phyloP scores from a whole-genome alignment of 2,113 vertebrate genomes.

The Acinonyx jubatus region DNA sequence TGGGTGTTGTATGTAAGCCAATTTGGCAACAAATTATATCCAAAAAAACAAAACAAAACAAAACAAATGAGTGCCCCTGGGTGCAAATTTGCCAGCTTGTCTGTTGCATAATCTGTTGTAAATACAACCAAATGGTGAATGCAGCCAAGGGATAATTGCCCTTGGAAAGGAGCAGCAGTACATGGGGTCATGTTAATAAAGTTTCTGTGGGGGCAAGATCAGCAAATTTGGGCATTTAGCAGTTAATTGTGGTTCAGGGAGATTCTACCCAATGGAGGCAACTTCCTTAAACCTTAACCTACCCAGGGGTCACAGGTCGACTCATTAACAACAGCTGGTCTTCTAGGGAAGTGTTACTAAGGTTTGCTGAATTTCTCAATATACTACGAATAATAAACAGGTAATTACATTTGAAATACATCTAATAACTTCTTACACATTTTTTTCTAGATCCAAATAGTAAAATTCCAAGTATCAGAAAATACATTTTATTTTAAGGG shows the following conservation, averaged over 20 bases:
- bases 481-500: background rate
- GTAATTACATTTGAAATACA: background rate
- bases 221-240: background rate
- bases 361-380: background rate
- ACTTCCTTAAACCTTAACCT: background rate
- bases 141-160: background rate
- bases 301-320: background rate
- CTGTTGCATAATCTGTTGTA: background rate
- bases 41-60: no score
- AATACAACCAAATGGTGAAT: no score
- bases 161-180: background rate
- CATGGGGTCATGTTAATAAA: background rate
- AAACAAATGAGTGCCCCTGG: background rate
- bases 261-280: no score
- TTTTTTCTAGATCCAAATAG: background rate
- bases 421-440: background rate
- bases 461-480: background rate
- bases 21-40: no score
- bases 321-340: background rate
- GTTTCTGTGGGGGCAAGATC: background rate
- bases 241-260: background rate
- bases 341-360: no score
- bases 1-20: no score
- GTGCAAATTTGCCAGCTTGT: no score
- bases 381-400: background rate